Percentiles rank a stretch among this genome's conserved stretches.
phyloP scores from a whole-genome alignment of 1,140 invertebrate genomes.

The Camponotus floridanus region DNA sequence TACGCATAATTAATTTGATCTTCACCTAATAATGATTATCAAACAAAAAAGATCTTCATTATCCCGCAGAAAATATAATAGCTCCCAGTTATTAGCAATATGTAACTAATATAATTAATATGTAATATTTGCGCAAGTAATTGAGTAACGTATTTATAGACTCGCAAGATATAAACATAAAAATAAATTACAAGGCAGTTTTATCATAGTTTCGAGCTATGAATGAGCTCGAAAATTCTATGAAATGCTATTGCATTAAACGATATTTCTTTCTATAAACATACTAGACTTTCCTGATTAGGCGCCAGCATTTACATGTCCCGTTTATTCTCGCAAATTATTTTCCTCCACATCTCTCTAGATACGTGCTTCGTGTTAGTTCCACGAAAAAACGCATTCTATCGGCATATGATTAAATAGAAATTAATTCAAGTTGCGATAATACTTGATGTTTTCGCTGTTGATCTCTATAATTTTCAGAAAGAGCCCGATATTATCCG shows the following conservation, averaged over 20 bases:
- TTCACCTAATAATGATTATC: background rate
- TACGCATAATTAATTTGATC: conserved; percentile 2
- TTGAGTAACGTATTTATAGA: background rate
- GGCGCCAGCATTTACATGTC: conserved; percentile 25
- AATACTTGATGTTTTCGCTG: background rate
- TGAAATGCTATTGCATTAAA: conserved; percentile 49
- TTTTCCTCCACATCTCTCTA: conserved; percentile 23
- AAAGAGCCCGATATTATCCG: conserved; percentile 15
- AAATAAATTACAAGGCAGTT: conserved; percentile 1
- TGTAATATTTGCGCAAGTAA: background rate
- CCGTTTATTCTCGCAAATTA: conserved; percentile 49
- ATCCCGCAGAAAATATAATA: background rate
- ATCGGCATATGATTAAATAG: conserved; percentile 35
- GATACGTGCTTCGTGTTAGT: background rate
- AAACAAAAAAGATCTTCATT: background rate
- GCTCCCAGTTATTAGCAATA: background rate
- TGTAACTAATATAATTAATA: background rate
- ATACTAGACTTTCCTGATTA: conserved; percentile 40
- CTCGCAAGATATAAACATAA: background rate
- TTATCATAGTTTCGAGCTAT: conserved; percentile 19
- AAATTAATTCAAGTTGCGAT: conserved; percentile 48
- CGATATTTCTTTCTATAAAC: conserved; percentile 34
- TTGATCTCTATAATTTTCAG: conserved; percentile 44
- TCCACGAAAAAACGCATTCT: background rate
- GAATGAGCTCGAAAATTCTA: conserved; percentile 22